Evolutionary conservation across 2,797 vertebrate species (phyloP), one percentile per base, ranked within the genome.

Genomic region (Coccyzus lansbergi): DNA sequence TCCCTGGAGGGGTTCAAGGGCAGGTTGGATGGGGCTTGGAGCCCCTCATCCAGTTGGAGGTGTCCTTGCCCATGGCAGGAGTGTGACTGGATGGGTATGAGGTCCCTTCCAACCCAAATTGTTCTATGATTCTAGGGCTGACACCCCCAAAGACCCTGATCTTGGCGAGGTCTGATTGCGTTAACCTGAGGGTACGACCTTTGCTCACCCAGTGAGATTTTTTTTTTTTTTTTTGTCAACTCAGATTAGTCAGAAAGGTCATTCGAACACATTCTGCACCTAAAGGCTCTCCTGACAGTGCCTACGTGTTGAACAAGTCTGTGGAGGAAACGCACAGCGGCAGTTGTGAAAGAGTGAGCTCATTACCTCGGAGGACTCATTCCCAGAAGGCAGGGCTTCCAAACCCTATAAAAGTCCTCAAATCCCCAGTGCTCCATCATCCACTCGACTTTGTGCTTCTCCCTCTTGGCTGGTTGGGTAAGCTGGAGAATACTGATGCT

Each of bases 331-430:
- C 1, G 21, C 78, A 69, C 65, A 36, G 29, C 6, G 15, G 87
- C 7, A 80, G 91, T 95, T 96, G 93, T 94, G 92, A 95, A 95
- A 91, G 84, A 78, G 19, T 94, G 94, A 96, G 91, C 92, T 96
- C 96, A 96, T 96, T 78, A 62, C 71, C 74, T 24, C 53, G 86
- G 59, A 93, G 91, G 95, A 94, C 92, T 96, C 95, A 80, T 89
- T 84, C 91, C 96, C 95, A 95, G 86, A 92, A 96, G 96, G 95
- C 95, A 93, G 95, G 91, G 95, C 95, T 81, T 53, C 72, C 76
- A 75, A 86, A 94, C 92, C 92, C 36, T 96, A 96, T 96, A 96
- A 96, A 96, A 90, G 95, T 92, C 90, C 95, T 79, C 76, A 92
- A 93, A 88, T 91, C 92, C 60, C 72, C 2, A n/a, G 5, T 16